These are phyloP conservation scores for Stegostoma tigrinum DNA, from an alignment of 2,113 vertebrate genomes.

Conservation along the genomic window DNA sequence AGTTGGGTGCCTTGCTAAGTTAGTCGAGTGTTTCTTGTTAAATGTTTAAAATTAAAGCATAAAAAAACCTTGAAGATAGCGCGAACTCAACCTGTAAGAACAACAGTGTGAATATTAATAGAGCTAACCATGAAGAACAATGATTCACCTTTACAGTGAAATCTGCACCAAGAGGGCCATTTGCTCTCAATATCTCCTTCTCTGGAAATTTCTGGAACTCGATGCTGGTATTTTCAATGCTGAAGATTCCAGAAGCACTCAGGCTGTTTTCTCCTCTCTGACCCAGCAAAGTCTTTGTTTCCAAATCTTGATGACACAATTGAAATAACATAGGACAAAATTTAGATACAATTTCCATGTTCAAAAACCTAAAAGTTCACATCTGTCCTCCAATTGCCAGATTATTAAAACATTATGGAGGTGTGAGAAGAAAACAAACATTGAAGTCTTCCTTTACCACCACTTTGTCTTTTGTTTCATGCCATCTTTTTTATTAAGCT, in stretches of 20 bases:
- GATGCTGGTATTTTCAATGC: slow-evolving; percentile 80
- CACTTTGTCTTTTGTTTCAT: background rate
- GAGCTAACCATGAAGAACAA: background rate
- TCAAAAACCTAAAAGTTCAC: background rate
- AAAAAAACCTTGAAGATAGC: background rate
- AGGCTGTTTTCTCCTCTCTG: slow-evolving; percentile 71
- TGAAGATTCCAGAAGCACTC: slow-evolving; percentile 65
- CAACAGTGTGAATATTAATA: too few relatives aligned
- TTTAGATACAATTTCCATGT: background rate
- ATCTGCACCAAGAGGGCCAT: slow-evolving; percentile 81
- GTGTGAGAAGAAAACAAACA: background rate
- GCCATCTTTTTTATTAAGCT: background rate
- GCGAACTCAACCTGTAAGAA: background rate
- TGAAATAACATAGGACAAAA: slow-evolving; percentile 25
- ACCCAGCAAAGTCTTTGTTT: slow-evolving; percentile 85
- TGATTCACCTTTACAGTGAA: slow-evolving; percentile 83
- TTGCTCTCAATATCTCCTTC: slow-evolving; percentile 81
- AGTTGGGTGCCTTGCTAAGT: background rate
- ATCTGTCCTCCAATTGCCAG: background rate
- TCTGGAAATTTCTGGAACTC: slow-evolving; percentile 87
- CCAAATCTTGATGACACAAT: slow-evolving; percentile 65
- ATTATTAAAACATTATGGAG: background rate
- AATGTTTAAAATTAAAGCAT: background rate
- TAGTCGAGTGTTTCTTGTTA: background rate
- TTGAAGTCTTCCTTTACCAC: background rate